These are phyloP conservation scores for Chloroceryle aenea DNA, from an alignment of 2,113 vertebrate species.

Conservation along the genomic window DNA sequence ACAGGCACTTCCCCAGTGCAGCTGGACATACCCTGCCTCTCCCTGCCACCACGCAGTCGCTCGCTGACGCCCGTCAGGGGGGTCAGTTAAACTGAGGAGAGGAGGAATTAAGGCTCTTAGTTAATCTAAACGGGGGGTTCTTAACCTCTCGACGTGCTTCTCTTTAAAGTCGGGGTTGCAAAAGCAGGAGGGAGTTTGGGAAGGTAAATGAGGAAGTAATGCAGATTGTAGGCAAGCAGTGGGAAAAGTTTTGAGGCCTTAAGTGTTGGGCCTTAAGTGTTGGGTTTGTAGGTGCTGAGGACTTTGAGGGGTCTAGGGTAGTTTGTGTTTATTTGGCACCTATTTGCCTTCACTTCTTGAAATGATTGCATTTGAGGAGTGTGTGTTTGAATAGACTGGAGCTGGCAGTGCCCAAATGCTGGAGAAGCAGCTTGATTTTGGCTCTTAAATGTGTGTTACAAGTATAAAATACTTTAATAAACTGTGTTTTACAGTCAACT, in stretches of 20 bases:
- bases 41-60: neutral
- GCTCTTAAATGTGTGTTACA: accelerated
- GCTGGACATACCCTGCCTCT: conserved; percentile 54
- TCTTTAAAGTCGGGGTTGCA: neutral
- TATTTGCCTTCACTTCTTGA: neutral
- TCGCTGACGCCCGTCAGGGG: neutral
- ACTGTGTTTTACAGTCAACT: neutral
- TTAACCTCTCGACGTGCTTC: neutral
- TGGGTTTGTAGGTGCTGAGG: neutral
- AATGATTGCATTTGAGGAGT: accelerated
- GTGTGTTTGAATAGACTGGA: neutral
- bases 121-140: neutral
- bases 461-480: neutral
- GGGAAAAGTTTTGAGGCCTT: neutral
- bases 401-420: neutral
- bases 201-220: accelerated
- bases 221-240: neutral
- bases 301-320: neutral
- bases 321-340: neutral
- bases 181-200: neutral
- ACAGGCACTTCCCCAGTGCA: conserved; percentile 49
- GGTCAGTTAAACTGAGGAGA: neutral
- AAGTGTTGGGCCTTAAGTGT: neutral
- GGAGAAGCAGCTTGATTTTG: neutral
- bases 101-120: neutral